Conservation (phyloP, 2,888 invertebrate genomes). For the Cosmia trapezina region DNA sequence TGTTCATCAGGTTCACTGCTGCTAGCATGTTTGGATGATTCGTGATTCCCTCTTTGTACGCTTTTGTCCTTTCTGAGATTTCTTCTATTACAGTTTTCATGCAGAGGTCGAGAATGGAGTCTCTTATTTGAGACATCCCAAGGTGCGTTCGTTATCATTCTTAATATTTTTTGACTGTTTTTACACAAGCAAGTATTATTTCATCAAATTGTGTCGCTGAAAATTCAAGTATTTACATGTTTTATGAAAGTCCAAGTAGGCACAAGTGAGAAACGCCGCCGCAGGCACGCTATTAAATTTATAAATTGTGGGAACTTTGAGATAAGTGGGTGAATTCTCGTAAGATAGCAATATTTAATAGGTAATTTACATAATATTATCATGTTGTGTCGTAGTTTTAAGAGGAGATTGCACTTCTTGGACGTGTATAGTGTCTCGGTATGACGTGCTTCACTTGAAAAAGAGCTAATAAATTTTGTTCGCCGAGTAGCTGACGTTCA, state of each 20-base stretch:
- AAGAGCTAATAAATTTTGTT: conserved; percentile 21
- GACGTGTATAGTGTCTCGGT: background rate
- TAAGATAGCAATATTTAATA: conserved; percentile 54
- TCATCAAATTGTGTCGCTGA: background rate
- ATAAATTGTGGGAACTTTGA: conserved; percentile 35
- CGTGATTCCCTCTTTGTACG: too few species aligned
- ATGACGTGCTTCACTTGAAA: conserved; percentile 19
- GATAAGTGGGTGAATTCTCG: conserved; percentile 37
- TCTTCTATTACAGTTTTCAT: too few species aligned
- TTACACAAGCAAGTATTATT: background rate
- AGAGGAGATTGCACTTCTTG: conserved; percentile 21
- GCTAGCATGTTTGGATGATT: too few species aligned
- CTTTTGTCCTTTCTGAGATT: too few species aligned
- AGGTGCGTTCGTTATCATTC: too few species aligned
- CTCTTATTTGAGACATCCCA: too few species aligned
- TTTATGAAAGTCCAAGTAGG: conserved; percentile 26
- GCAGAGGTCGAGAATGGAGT: too few species aligned
- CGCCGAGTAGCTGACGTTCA: conserved; percentile 6
- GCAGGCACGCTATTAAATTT: conserved; percentile 32
- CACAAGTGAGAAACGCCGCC: conserved; percentile 2
- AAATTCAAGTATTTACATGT: conserved; percentile 5
- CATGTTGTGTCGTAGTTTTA: conserved; percentile 25
- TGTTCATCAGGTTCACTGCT: too few species aligned
- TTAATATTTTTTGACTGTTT: too few species aligned
- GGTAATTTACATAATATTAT: conserved; percentile 54